Conservation (phyloP, 2,888 invertebrate species). For the Drosophila borealis region DNA sequence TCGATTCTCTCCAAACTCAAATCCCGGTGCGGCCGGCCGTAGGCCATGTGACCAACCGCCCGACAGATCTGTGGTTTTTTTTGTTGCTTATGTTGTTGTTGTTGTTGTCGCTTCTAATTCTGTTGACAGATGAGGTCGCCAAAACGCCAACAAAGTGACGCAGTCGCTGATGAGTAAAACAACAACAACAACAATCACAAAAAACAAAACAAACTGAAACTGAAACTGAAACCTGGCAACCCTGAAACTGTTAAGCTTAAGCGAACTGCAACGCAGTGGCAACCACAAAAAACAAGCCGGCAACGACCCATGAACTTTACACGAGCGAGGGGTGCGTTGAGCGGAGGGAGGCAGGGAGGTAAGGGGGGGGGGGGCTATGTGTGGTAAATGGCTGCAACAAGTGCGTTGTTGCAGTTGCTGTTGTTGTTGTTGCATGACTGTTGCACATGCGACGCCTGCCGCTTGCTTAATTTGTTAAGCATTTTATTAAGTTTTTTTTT, state of each 20-base stretch:
- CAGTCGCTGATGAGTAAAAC: constrained; percentile 57
- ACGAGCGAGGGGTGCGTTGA: constrained; percentile 6
- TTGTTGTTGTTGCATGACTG: constrained; percentile 25
- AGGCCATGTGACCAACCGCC: constrained; percentile 52
- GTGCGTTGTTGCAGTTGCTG: constrained; percentile 53
- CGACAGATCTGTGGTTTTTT: constrained; percentile 42
- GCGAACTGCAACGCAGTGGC: constrained; percentile 63
- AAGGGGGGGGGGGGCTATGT: neutral
- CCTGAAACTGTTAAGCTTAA: constrained; percentile 71
- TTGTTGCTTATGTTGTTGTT: constrained; percentile 15
- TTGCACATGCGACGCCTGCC: constrained; percentile 49
- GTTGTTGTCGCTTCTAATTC: constrained; percentile 73
- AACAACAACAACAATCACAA: constrained; percentile 12
- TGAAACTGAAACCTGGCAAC: constrained; percentile 66
- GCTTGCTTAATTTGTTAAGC: constrained; percentile 54
- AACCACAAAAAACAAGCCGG: constrained; percentile 38
- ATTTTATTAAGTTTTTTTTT: constrained; percentile 26
- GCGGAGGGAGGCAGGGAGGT: neutral
- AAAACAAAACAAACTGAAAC: constrained; percentile 10
- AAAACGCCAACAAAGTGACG: constrained; percentile 63
- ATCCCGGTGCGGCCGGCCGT: constrained; percentile 38
- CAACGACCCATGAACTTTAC: constrained; percentile 76
- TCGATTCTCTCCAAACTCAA: constrained; percentile 37
- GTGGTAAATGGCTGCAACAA: constrained; percentile 36
- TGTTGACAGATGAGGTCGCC: constrained; percentile 79